Percentiles rank a stretch among this genome's conserved stretches.
phyloP scores from a whole-genome alignment of 92 coral and sea anemone species.

The Paramuricea clavata region DNA sequence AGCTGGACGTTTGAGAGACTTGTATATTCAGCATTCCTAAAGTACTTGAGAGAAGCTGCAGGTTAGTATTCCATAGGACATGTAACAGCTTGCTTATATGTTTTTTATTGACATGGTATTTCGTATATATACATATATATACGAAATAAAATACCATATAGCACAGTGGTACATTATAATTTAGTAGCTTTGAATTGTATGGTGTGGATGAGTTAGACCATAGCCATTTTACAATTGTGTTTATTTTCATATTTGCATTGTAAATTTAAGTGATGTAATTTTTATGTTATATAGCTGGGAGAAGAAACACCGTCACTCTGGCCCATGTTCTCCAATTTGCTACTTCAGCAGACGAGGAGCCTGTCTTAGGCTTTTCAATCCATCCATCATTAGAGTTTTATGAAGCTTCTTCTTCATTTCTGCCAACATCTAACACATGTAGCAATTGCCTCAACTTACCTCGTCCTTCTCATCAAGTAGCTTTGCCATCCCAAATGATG shows the following conservation, averaged over 20 bases:
- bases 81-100: no score
- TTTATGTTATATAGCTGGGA: conserved; percentile 66
- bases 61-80: conserved; percentile 58
- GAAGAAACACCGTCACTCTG: conserved; percentile 64
- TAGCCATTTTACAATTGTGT: no score
- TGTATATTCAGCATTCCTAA: conserved; percentile 65
- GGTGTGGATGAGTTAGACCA: no score
- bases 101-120: no score
- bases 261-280: neutral
- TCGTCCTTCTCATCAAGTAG: conserved; percentile 42
- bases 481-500: conserved; percentile 47
- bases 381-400: conserved; percentile 60
- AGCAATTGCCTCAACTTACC: conserved; percentile 56
- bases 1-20: conserved; percentile 60
- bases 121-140: no score
- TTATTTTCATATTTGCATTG: no score
- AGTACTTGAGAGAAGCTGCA: conserved; percentile 75
- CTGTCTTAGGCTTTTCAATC: conserved; percentile 72
- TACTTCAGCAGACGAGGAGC: conserved; percentile 78
- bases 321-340: conserved; percentile 67
- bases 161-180: conserved; percentile 11
- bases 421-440: conserved; percentile 77
- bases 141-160: no score
- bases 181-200: no score
- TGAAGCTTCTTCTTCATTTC: conserved; percentile 50